Evolutionary conservation across 2,888 invertebrate species (phyloP).

Genomic region (Cephus nigrinus): DNA sequence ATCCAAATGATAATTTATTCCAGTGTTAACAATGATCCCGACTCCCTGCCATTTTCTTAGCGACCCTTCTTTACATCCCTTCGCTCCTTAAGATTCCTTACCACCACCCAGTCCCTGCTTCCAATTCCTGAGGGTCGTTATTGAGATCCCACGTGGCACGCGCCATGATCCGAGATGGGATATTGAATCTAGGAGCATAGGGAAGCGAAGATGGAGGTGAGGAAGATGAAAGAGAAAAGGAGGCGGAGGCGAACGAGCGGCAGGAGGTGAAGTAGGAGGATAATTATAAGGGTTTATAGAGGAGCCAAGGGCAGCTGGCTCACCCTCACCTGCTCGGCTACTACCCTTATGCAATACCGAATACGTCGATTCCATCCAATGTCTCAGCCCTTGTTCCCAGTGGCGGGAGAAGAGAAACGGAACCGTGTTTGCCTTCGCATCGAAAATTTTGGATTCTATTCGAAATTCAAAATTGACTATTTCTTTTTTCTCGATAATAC

Average conservation of each 20-base stretch:
- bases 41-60: no score
- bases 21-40: no score
- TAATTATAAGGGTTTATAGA: constrained; percentile 44
- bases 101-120: no score
- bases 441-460: no score
- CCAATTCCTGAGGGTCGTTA: no score
- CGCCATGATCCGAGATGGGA: constrained; percentile 14
- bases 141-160: constrained; percentile 13
- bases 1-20: no score
- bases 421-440: background rate
- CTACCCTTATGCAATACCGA: constrained; percentile 24
- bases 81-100: no score
- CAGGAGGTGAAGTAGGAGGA: constrained; percentile 21
- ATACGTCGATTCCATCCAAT: constrained; percentile 20
- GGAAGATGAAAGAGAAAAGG: constrained; percentile 1
- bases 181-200: background rate
- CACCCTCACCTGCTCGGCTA: constrained; percentile 45
- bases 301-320: constrained; percentile 45
- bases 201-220: background rate
- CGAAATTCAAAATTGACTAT: no score
- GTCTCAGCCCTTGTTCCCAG: background rate
- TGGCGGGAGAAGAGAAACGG: background rate
- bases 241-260: constrained; percentile 18
- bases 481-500: no score
- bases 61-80: no score